Base-by-base conservation (phyloP, 2,797 vertebrate species). In the Merluccius polli region DNA sequence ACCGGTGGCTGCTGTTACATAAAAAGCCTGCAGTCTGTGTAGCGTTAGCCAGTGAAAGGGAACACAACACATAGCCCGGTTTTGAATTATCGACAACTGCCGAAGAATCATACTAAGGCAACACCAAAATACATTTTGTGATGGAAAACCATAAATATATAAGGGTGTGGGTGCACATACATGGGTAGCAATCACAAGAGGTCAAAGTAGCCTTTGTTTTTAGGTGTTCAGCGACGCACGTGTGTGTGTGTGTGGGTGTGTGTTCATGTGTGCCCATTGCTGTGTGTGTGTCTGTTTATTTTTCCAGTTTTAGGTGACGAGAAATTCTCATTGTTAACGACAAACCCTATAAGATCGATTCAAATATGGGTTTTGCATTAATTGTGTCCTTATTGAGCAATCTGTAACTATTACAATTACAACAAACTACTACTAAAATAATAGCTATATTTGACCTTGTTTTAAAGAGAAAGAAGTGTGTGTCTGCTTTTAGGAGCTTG, bases 71-170 rank as follows among this genome's bases (percentile, higher is more conserved):
- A 81, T 82, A 65, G 77, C 81, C 76, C 12, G 70, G 31, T 78
- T 90, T 78, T 90, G 80, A 91, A 91, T 92, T 84, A 88, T 89
- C 89, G 77, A 91, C 70, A 81, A 82, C 84, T 75, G 88, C 86
- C 77, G 77, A n/a, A n/a, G 71, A 79, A 70, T 76, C 77, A 69
- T 79, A 73, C 73, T 75, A 52, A 71, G 69, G 83, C 87, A 81
- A 84, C 85, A 86, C 83, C 84, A 82, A 88, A 90, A 87, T 84
- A 86, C 88, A 85, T 90, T 82, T 74, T n/a, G 65, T 84, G 83
- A 84, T 81, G 85, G 83, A 82, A 75, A 75, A 38, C 32, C 75
- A 85, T 80, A 85, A 88, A 88, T 83, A 76, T 86, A 81, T 81
- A 82, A 81, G 80, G 81, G 24, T 63, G 24, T 63, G n/a, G 8